Percentiles rank a stretch among this genome's conserved stretches.
These are phyloP conservation scores for Melieria picta DNA, from an alignment of 2,888 invertebrate genomes.

Conservation along the genomic window DNA sequence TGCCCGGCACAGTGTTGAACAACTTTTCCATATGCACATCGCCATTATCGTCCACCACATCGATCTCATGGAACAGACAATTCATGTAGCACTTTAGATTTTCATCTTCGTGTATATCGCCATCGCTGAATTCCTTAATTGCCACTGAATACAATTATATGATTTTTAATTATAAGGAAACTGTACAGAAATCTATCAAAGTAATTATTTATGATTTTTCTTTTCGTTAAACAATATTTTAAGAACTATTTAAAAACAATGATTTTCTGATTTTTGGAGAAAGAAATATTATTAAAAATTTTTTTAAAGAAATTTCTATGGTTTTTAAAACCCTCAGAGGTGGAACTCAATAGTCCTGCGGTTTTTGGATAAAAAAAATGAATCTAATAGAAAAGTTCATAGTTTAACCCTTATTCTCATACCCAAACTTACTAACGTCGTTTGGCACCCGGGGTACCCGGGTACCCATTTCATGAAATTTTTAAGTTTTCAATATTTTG, in stretches of 20 bases:
- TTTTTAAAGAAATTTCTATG: no score
- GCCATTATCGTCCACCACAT: constrained; percentile 64
- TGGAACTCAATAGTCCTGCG: neutral
- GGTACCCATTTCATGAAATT: no score
- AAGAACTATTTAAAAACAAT: neutral
- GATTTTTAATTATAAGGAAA: constrained; percentile 13
- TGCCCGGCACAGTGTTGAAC: constrained; percentile 54
- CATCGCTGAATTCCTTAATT: constrained; percentile 65
- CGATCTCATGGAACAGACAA: constrained; percentile 63
- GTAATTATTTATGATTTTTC: no score
- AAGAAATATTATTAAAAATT: neutral
- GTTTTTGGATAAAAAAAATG: neutral
- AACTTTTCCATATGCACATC: constrained; percentile 63
- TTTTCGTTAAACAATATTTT: no score
- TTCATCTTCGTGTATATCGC: constrained; percentile 64
- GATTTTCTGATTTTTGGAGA: neutral
- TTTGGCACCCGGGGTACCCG: no score
- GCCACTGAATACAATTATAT: constrained; percentile 48
- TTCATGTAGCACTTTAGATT: constrained; percentile 66
- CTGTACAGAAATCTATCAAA: no score
- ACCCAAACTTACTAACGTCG: no score
- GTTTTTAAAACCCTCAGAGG: neutral
- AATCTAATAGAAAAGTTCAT: neutral
- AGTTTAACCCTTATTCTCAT: no score
- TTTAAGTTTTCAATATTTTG: no score